A percentile compares a stretch with the other conserved stretches of the same genome.
Conservation (phyloP, 2,797 vertebrate species). For the Pangasius sanitwongsei region DNA sequence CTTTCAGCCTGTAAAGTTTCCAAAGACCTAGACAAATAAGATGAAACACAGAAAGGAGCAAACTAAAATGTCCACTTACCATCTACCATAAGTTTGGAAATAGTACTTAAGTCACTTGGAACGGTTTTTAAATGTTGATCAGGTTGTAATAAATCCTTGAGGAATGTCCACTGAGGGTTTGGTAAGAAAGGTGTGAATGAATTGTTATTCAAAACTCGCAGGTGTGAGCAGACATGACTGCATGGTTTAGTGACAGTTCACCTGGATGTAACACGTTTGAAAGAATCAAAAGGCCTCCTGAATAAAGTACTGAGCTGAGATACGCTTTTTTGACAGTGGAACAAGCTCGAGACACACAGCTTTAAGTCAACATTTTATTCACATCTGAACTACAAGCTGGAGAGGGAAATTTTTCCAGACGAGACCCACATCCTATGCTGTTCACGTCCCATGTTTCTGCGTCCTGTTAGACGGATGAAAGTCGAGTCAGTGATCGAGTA, state of each 20-base stretch:
- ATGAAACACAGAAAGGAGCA: background rate
- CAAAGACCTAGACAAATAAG: background rate
- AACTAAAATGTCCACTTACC: background rate
- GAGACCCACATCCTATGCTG: conserved; percentile 61
- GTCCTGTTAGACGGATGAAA: conserved; percentile 62
- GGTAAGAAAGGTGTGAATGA: background rate
- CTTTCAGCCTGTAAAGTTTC: background rate
- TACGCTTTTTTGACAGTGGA: background rate
- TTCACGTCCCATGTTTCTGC: conserved; percentile 43
- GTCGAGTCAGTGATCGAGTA: background rate
- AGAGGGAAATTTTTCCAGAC: conserved; percentile 69
- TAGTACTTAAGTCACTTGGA: background rate
- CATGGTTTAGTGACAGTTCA: conserved; percentile 1
- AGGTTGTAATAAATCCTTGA: background rate
- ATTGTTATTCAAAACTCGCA: conserved; percentile 12
- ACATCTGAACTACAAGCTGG: background rate
- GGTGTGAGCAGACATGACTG: conserved; percentile 21
- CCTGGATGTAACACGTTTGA: conserved; percentile 11
- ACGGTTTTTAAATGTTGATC: background rate
- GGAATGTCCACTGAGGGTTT: background rate
- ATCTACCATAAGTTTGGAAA: background rate
- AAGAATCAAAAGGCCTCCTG: conserved; percentile 8
- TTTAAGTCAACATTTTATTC: conserved; percentile 26
- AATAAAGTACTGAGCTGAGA: background rate
- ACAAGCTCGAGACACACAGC: background rate